Conservation (phyloP, 2,888 invertebrate genomes). For the Frankliniella fusca region DNA sequence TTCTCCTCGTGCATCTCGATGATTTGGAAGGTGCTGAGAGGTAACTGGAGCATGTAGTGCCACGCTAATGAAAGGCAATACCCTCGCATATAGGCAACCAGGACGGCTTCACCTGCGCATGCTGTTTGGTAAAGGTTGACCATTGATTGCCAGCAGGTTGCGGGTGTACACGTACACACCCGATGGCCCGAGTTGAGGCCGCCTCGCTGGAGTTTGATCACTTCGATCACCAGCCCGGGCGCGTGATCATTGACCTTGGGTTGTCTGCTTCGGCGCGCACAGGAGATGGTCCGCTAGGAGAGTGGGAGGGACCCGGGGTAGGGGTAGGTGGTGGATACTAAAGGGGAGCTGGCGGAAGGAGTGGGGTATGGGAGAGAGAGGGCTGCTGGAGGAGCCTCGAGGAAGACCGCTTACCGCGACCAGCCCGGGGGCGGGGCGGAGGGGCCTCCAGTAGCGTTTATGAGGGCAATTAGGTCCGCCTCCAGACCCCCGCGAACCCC, state of each 20-base stretch:
- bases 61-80: no score
- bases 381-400: neutral
- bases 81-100: no score
- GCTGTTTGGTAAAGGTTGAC: no score
- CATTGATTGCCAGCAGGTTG: no score
- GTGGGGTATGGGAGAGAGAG: neutral
- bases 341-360: neutral
- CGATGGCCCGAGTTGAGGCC: no score
- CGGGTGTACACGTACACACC: no score
- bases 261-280: neutral
- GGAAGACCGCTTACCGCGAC: neutral
- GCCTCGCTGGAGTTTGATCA: no score
- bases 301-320: neutral
- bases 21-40: no score
- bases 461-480: neutral
- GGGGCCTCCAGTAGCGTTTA: neutral
- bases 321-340: neutral
- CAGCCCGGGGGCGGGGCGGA: neutral
- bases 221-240: neutral
- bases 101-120: no score
- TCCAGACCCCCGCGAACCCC: neutral
- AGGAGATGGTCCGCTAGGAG: neutral
- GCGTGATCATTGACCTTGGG: constrained; percentile 12
- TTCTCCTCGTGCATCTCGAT: no score
- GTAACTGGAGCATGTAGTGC: no score